Evolutionary conservation across 2,888 invertebrate species (phyloP), one percentile per base, ranked within the genome.

Genomic region (Brachypterus glaber): DNA sequence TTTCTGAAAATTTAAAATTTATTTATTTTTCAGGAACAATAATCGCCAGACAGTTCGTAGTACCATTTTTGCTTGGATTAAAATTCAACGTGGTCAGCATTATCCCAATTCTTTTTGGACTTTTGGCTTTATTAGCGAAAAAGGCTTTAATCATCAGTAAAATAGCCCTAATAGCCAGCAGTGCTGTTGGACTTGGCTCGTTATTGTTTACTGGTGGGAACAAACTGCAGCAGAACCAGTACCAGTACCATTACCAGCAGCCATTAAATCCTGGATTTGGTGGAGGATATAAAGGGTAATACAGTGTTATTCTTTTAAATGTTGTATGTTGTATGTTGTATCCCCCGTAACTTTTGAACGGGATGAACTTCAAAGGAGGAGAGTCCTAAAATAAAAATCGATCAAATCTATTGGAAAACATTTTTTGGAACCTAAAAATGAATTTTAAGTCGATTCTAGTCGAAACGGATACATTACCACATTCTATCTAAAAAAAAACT

Each of bases 11-110:
- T n/a, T n/a, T n/a, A n/a, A n/a, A n/a, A n/a, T n/a, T 21, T 21
- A 21, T 21, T 21, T 21, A 21, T 21, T 21, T 77, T 77, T 44
- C 71, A 87, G 87, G 79, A 46, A 76, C 79, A 12, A 64, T 84
- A 16, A 55, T 87, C 43, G 72, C 85, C 35, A 72, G 79, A 47
- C 80, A 82, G 45, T 74, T 85, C 37, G 54, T 87, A n/a, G 66
- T 88, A 12, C 87, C 87, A 15, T 75, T 86, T 51, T 70, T 88
- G 1, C 69, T 87, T 8, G 87, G 86, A 4, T 73, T 87, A 48
- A 87, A 87, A 64, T 83, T 88, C 55, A 85, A 84, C 55, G 64
- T 86, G 29, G 75, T 79, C 1, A 81, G 84, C 1, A 59, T 88
- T 40, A 64, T 87, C 11, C 87, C 87, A 0, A 57, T 88, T 34